These are phyloP conservation scores for Plusia festucae DNA, from an alignment of 2,888 invertebrate genomes.

Conservation along the genomic window DNA sequence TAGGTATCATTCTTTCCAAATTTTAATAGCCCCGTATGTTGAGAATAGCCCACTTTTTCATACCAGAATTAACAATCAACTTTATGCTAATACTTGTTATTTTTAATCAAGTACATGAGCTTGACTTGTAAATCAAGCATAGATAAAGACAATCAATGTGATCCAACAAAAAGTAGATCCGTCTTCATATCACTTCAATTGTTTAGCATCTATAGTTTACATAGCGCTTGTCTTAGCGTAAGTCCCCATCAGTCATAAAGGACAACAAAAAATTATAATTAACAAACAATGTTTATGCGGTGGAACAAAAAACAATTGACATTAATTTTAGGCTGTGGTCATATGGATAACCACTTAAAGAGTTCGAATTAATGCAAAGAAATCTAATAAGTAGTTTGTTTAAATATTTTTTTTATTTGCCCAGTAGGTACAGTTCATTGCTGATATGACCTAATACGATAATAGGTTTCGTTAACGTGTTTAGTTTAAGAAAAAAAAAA, in stretches of 20 bases:
- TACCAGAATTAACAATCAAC: neutral
- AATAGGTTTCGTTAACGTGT: too few species aligned
- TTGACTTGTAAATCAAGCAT: neutral
- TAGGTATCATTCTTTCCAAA: too few species aligned
- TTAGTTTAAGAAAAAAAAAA: too few species aligned
- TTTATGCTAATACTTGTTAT: neutral
- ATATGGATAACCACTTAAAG: neutral
- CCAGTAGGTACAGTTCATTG: too few species aligned
- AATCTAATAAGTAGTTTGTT: too few species aligned
- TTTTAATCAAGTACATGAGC: neutral
- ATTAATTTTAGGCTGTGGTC: conserved; percentile 9
- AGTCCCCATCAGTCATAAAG: conserved; percentile 38
- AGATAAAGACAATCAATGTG: conserved; percentile 9
- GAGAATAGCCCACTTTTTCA: too few species aligned
- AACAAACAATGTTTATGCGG: conserved; percentile 46
- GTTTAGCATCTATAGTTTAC: conserved; percentile 31
- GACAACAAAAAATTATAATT: conserved; percentile 51
- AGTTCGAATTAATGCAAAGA: neutral
- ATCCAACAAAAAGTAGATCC: conserved; percentile 38
- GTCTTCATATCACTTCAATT: conserved; percentile 27
- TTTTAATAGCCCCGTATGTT: too few species aligned
- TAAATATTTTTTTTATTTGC: too few species aligned
- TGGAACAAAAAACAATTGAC: conserved; percentile 40
- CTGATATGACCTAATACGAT: too few species aligned
- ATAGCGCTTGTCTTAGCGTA: conserved; percentile 38